Conservation (phyloP, 30 jellyfish, hydroid and myxozoan genomes). For the Catostylus mosaicus region DNA sequence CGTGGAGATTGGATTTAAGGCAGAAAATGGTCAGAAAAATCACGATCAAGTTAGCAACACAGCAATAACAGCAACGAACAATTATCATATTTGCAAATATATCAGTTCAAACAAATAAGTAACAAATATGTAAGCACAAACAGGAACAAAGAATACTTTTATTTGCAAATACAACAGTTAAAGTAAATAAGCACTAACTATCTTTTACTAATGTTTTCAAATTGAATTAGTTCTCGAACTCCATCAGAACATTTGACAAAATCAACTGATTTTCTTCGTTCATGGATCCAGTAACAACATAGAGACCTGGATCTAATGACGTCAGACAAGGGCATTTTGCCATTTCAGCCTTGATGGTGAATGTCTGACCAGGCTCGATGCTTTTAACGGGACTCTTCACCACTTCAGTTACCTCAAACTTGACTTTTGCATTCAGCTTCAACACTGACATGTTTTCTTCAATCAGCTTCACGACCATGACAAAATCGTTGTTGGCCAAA, state of each 20-base stretch:
- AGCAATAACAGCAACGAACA: too few relatives aligned
- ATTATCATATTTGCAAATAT: too few relatives aligned
- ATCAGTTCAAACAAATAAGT: too few relatives aligned
- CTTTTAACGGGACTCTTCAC: constrained; percentile 44
- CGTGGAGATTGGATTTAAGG: too few relatives aligned
- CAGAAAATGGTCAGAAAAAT: too few relatives aligned
- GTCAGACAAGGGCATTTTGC: constrained; percentile 68
- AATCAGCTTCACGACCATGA: constrained; percentile 58
- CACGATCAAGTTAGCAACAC: too few relatives aligned
- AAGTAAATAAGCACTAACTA: too few relatives aligned
- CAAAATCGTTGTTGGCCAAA: constrained; percentile 46
- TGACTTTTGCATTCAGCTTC: constrained; percentile 41
- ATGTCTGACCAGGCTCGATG: constrained; percentile 47
- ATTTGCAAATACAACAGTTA: too few relatives aligned
- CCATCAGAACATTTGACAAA: constrained; percentile 58
- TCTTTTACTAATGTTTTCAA: not conserved
- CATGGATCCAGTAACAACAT: constrained; percentile 51
- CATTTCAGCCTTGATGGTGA: constrained; percentile 57
- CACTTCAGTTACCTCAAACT: constrained; percentile 51
- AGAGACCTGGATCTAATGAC: constrained; percentile 58
- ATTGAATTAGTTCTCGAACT: constrained; percentile 31
- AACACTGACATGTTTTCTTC: constrained; percentile 51
- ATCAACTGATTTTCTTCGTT: constrained; percentile 33
- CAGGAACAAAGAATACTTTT: too few relatives aligned
- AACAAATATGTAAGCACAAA: too few relatives aligned